phyloP scores from a whole-genome alignment of 92 coral and sea anemone genomes.

The Porites cylindrica region DNA sequence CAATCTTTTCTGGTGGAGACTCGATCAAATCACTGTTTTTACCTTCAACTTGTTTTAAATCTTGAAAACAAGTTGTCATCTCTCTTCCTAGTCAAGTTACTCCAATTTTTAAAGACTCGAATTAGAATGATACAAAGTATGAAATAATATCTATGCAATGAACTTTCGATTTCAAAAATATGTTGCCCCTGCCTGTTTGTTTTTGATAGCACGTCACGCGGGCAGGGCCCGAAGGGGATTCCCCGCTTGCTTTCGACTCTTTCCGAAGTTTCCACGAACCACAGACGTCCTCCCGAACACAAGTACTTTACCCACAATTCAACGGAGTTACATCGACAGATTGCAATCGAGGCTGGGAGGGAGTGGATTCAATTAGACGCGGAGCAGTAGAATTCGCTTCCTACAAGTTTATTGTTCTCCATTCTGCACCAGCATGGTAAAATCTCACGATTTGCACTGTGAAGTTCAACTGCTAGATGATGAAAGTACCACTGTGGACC shows the following conservation, averaged over 20 bases:
- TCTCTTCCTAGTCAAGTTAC: neutral
- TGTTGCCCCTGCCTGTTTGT: neutral
- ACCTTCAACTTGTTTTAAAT: neutral
- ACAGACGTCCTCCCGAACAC: neutral
- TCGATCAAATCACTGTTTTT: neutral
- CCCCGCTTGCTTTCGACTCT: neutral
- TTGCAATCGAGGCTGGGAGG: constrained; percentile 39
- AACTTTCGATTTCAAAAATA: too few relatives aligned
- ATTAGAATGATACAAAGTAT: neutral
- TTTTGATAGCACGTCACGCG: neutral
- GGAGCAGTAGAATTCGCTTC: neutral
- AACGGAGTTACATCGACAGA: neutral
- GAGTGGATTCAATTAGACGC: neutral
- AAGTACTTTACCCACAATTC: constrained; percentile 12
- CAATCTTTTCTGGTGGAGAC: neutral
- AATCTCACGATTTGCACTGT: constrained; percentile 24
- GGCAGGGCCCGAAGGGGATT: neutral
- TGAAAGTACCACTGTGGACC: constrained; percentile 28
- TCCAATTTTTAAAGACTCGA: neutral
- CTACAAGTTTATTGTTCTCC: neutral
- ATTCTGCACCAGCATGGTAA: constrained; percentile 34
- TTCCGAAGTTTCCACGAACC: neutral
- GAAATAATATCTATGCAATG: neutral
- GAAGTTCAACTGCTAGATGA: constrained; percentile 59
- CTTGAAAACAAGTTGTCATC: neutral